A percentile compares a stretch with the other conserved stretches of the same genome.
phyloP scores from a whole-genome alignment of 2,888 invertebrate species.

The Hoplodrina ambigua region DNA sequence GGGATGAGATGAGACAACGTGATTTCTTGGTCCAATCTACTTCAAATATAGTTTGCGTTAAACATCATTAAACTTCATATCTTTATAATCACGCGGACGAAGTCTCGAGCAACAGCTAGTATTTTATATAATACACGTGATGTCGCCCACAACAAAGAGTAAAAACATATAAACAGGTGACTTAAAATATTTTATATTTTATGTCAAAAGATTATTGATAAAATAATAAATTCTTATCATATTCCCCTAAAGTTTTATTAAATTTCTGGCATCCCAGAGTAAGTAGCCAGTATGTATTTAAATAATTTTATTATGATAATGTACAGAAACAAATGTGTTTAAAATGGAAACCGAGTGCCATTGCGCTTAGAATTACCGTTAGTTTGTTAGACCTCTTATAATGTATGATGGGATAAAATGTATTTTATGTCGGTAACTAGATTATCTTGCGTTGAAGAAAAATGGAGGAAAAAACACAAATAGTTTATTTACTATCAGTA shows the following conservation, averaged over 20 bases:
- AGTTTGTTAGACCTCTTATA: constrained; percentile 26
- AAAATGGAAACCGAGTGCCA: constrained; percentile 49
- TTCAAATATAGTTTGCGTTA: too few relatives aligned
- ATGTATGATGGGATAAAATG: constrained; percentile 33
- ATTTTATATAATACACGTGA: too few relatives aligned
- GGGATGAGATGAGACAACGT: too few relatives aligned
- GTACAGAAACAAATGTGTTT: constrained; percentile 48
- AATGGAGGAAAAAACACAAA: not conserved
- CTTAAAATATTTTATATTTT: not conserved
- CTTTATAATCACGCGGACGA: too few relatives aligned
- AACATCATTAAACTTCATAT: too few relatives aligned
- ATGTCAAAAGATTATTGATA: constrained; percentile 2
- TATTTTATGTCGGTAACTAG: constrained; percentile 20
- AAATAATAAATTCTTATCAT: constrained; percentile 33
- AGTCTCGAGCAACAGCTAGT: too few relatives aligned
- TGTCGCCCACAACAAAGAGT: too few relatives aligned
- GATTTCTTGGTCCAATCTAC: too few relatives aligned
- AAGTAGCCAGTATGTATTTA: constrained; percentile 47
- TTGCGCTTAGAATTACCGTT: constrained; percentile 50
- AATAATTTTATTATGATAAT: constrained; percentile 63
- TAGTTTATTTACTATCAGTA: not conserved
- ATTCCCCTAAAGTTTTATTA: constrained; percentile 20
- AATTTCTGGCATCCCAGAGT: constrained; percentile 10
- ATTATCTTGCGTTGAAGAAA: constrained; percentile 11
- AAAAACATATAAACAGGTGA: too few relatives aligned